Conservation (phyloP, 2,888 invertebrate species). For the Nematopogon swammerdamellus region DNA sequence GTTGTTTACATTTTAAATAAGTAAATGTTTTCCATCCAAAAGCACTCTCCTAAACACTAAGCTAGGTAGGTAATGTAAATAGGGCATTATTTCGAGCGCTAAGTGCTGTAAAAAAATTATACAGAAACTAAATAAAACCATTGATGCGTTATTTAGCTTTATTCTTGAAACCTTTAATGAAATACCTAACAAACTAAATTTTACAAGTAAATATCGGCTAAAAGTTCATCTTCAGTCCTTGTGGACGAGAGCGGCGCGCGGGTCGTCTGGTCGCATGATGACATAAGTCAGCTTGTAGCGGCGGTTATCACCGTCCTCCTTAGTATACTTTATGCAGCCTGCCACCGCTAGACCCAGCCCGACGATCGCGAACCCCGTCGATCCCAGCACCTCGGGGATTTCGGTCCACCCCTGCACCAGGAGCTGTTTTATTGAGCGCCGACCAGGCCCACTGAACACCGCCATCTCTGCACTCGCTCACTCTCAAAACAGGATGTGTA, state of each 20-base stretch:
- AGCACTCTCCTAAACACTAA: too few species aligned
- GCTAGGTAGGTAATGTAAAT: too few species aligned
- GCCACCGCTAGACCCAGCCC: conserved; percentile 51
- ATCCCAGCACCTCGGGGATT: conserved; percentile 68
- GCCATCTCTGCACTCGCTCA: too few species aligned
- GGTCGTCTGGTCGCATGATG: conserved; percentile 67
- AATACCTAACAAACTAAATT: too few species aligned
- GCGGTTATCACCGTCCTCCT: conserved; percentile 63
- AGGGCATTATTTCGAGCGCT: too few species aligned
- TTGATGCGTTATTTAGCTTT: too few species aligned
- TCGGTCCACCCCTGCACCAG: conserved; percentile 58
- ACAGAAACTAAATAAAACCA: too few species aligned
- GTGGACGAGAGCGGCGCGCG: conserved; percentile 52
- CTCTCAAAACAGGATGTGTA: not conserved
- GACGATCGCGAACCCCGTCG: conserved; percentile 53
- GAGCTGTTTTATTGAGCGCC: conserved; percentile 33
- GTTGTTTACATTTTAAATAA: too few species aligned
- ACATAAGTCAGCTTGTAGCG: conserved; percentile 62
- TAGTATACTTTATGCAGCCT: conserved; percentile 47
- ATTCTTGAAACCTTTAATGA: too few species aligned
- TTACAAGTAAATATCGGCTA: too few species aligned
- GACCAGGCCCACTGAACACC: conserved; percentile 20
- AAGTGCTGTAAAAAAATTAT: too few species aligned
- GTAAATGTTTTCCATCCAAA: too few species aligned
- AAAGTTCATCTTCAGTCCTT: conserved; percentile 55